Percentiles rank a stretch among this genome's conserved stretches.
Evolutionary conservation across 2,113 vertebrate genomes (phyloP).

Genomic region (Alectura lathami): DNA sequence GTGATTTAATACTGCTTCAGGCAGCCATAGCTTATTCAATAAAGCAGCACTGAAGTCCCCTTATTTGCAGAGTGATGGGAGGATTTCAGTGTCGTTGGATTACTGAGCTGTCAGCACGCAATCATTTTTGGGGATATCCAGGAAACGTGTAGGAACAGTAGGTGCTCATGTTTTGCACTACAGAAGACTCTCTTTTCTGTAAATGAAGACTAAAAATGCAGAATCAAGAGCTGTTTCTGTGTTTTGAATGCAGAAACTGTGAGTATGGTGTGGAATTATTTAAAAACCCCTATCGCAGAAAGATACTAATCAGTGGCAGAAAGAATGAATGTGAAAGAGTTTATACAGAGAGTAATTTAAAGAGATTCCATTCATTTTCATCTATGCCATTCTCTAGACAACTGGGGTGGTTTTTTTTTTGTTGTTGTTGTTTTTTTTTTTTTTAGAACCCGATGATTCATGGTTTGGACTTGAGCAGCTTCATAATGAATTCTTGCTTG

Average conservation of each 20-base stretch:
- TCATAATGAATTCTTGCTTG: conserved; percentile 58
- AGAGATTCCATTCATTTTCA: conserved; percentile 70
- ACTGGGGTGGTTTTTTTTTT: no score
- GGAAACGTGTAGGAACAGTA: background rate
- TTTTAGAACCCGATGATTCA: conserved; percentile 60
- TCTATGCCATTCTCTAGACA: conserved; percentile 44
- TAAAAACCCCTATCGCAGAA: conserved; percentile 36
- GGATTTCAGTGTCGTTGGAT: background rate
- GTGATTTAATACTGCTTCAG: background rate
- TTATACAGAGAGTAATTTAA: conserved; percentile 65
- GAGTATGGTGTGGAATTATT: conserved; percentile 41
- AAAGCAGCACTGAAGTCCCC: background rate
- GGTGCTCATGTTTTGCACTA: background rate
- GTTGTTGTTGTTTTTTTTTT: no score
- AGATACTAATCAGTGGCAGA: conserved; percentile 61
- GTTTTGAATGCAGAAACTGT: conserved; percentile 56
- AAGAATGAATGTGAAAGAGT: conserved; percentile 45
- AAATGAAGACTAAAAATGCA: conserved; percentile 41
- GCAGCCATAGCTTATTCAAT: background rate
- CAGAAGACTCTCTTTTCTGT: conserved; percentile 3
- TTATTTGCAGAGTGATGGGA: background rate
- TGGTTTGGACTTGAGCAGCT: conserved; percentile 56
- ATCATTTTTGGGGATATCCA: background rate
- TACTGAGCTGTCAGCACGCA: background rate
- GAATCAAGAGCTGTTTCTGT: conserved; percentile 51